A percentile compares a stretch with the other conserved stretches of the same genome.
These are phyloP conservation scores for Teleogryllus occipitalis DNA, from an alignment of 1,140 invertebrate species.

Conservation along the genomic window DNA sequence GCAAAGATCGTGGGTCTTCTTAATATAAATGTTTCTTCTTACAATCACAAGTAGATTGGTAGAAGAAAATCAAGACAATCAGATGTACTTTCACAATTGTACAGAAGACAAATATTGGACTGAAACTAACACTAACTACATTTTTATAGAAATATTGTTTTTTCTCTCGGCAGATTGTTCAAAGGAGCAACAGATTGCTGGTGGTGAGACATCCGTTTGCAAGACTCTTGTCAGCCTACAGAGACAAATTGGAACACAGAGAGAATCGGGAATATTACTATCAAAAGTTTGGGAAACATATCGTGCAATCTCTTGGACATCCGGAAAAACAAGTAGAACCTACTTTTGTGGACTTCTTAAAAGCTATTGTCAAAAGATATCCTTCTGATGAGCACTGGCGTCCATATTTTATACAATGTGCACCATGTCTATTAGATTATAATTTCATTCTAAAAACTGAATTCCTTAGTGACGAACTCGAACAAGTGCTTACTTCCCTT, in stretches of 20 bases:
- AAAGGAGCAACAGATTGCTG: slow-evolving; percentile 28
- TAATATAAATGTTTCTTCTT: too few relatives aligned
- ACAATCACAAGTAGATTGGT: too few relatives aligned
- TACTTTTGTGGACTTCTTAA: slow-evolving; percentile 28
- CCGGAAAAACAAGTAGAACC: slow-evolving; percentile 18
- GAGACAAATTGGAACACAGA: slow-evolving; percentile 52
- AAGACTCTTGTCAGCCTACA: slow-evolving; percentile 51
- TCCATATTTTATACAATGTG: slow-evolving; percentile 37
- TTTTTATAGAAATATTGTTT: background rate
- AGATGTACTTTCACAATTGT: too few relatives aligned
- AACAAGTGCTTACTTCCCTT: background rate
- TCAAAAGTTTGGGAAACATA: slow-evolving; percentile 34
- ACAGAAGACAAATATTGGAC: too few relatives aligned
- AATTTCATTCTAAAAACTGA: slow-evolving; percentile 41
- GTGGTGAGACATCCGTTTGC: slow-evolving; percentile 56
- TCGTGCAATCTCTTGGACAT: slow-evolving; percentile 22
- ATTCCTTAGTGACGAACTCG: slow-evolving; percentile 18
- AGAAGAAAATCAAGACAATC: too few relatives aligned
- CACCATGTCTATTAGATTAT: slow-evolving; percentile 37
- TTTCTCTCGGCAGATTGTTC: background rate
- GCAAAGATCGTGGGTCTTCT: too few relatives aligned
- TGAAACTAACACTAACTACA: too few relatives aligned
- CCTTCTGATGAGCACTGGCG: slow-evolving; percentile 46
- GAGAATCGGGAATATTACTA: slow-evolving; percentile 38
- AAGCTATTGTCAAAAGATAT: slow-evolving; percentile 35